phyloP scores from a whole-genome alignment of 2,888 invertebrate species.

The Lepeophtheirus nordmannii region DNA sequence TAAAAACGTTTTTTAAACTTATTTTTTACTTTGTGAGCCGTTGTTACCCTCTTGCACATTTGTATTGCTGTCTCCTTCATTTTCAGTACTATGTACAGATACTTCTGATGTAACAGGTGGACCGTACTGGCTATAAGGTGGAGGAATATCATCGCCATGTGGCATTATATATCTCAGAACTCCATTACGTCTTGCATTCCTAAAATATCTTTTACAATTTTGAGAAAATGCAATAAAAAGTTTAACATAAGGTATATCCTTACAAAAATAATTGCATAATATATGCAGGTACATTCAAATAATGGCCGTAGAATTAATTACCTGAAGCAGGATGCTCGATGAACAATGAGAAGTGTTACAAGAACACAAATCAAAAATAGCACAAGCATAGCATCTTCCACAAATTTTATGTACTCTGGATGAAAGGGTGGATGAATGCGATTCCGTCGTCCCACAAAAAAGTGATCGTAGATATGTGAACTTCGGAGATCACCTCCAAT shows the following conservation, averaged over 20 bases:
- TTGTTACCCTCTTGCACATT: too few relatives aligned
- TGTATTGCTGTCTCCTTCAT: too few relatives aligned
- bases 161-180: slow-evolving; percentile 6
- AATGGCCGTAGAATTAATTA: not conserved
- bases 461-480: not conserved
- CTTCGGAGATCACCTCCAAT: not conserved
- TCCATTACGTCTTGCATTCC: slow-evolving; percentile 1
- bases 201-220: not conserved
- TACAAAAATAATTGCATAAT: not conserved
- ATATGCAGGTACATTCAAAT: not conserved
- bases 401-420: slow-evolving; percentile 14
- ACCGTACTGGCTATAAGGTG: slow-evolving; percentile 14
- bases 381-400: slow-evolving; percentile 14
- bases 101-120: not conserved
- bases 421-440: slow-evolving; percentile 6
- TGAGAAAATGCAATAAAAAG: not conserved
- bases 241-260: not conserved
- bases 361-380: slow-evolving; percentile 13
- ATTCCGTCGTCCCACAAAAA: not conserved
- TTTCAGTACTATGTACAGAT: not conserved
- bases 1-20: too few relatives aligned
- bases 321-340: slow-evolving; percentile 13
- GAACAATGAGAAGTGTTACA: slow-evolving; percentile 5
- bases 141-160: slow-evolving; percentile 7
- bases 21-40: too few relatives aligned